Base-by-base conservation (phyloP, 2,113 vertebrate species). In the Oostethus manadensis region DNA sequence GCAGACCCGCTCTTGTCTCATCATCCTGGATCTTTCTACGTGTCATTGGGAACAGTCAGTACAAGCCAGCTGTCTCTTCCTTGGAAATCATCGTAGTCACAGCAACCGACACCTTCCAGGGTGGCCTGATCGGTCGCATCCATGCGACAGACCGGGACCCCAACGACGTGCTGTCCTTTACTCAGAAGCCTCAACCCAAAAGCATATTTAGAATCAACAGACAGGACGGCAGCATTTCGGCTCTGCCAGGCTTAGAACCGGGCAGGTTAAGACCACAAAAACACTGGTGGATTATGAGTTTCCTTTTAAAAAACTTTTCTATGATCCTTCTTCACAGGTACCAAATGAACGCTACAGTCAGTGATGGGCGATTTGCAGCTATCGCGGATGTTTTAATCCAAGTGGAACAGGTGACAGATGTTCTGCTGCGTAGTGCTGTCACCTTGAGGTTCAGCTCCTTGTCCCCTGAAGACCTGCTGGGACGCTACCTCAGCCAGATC, bases 61-160 rank as follows among this genome's bases (percentile, higher is more conserved):
- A 97, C 74, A 95, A 93, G 60, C 97, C 96, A 0, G 86, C 92
- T 0, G 94, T 92, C 68, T 92, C 92, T 63, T 94, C 95, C 0
- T 68, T 98, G 80, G 95, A 99, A 77, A 92, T 99, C 70, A 92
- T 91, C 82, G 93, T 99, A 4, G 89, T 97, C 77, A 95, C 93
- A 71, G 92, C 90, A 79, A 93, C 94, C 40, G 96, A 96, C 2
- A 93, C 93, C 70, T 99, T 99, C 79, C 92, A 89, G 0, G 96
- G 96, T 0, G 97, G 97, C 8, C 91, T 93, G 6, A 92, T 99
- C 1, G 94, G 97, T 54, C 93, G 89, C 77, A 94, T 99, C 62
- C 92, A 93, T 0, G 96, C 95, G 26, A 94, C 92, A 0, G 95
- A 99, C 86, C 92, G 93, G 23, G 96, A 99, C 46, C 78, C 92